These are phyloP conservation scores for Latheticus oryzae DNA, from an alignment of 2,888 invertebrate genomes.

Conservation along the genomic window DNA sequence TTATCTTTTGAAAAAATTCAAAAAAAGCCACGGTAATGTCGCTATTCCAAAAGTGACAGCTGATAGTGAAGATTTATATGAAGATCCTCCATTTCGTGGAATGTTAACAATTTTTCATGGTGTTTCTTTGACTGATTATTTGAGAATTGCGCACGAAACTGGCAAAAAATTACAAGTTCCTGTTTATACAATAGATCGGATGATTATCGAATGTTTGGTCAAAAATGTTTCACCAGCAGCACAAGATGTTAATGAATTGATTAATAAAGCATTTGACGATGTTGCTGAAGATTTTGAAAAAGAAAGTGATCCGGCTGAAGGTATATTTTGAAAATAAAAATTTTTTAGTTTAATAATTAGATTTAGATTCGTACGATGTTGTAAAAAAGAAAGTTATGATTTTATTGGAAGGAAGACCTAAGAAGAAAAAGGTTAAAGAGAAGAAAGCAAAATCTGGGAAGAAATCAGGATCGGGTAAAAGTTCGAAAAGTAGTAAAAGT, in stretches of 20 bases:
- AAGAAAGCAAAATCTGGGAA: conserved; percentile 11
- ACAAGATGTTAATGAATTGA: conserved; percentile 53
- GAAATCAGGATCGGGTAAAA: conserved; percentile 17
- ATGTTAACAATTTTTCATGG: conserved; percentile 66
- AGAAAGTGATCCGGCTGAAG: conserved; percentile 43
- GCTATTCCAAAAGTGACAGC: neutral
- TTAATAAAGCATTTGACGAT: conserved; percentile 49
- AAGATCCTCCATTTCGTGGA: conserved; percentile 50
- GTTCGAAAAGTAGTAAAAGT: conserved; percentile 25
- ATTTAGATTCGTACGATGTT: conserved; percentile 55
- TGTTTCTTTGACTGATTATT: conserved; percentile 56
- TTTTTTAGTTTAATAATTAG: conserved; percentile 7
- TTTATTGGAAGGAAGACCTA: conserved; percentile 37
- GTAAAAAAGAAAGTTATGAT: conserved; percentile 53
- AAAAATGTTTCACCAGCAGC: conserved; percentile 50
- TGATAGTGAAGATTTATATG: conserved; percentile 13
- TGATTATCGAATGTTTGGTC: conserved; percentile 66
- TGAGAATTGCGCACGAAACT: conserved; percentile 56
- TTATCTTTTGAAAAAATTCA: neutral
- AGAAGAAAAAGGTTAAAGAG: conserved; percentile 34
- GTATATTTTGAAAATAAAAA: conserved; percentile 32
- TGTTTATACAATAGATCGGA: conserved; percentile 67
- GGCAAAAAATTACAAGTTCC: conserved; percentile 66
- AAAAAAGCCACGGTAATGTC: neutral
- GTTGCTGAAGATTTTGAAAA: conserved; percentile 50